Conservation (phyloP, 1,140 invertebrate species). For the Tetragonula clypearis region DNA sequence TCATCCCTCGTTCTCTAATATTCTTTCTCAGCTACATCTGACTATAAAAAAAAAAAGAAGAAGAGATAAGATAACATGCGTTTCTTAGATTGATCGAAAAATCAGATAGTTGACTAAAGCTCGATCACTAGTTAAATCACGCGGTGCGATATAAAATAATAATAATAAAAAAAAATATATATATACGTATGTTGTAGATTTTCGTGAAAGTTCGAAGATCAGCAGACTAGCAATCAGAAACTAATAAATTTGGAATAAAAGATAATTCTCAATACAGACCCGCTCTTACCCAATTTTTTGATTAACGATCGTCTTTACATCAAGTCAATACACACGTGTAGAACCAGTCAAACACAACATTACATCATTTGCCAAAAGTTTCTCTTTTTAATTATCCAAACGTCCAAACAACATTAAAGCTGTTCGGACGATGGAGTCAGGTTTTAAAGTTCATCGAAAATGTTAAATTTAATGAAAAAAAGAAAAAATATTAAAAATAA, state of each 20-base stretch:
- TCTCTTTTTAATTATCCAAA: background rate
- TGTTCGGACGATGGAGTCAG: background rate
- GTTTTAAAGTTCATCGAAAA: background rate
- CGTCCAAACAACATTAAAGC: background rate
- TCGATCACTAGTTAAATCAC: slow-evolving; percentile 34
- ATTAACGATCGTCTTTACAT: slow-evolving; percentile 51
- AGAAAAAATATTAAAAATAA: background rate
- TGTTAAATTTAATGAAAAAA: background rate
- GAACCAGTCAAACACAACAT: slow-evolving; percentile 31
- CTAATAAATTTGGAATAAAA: slow-evolving; percentile 5
- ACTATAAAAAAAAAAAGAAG: background rate
- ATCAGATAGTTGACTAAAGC: background rate
- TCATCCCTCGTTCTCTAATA: background rate
- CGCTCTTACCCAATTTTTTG: slow-evolving; percentile 59
- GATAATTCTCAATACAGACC: slow-evolving; percentile 58
- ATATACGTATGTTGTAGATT: background rate
- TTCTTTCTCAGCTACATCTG: background rate
- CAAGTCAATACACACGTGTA: slow-evolving; percentile 22
- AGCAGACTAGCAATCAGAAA: background rate
- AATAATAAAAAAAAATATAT: background rate
- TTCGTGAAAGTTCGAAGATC: slow-evolving; percentile 8
- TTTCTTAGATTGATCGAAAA: background rate
- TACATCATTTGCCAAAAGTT: background rate
- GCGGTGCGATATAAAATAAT: slow-evolving; percentile 29
- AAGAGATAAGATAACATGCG: slow-evolving; percentile 6